Base-by-base conservation (phyloP, 2,113 vertebrate genomes). In the Seriola rivoliana region DNA sequence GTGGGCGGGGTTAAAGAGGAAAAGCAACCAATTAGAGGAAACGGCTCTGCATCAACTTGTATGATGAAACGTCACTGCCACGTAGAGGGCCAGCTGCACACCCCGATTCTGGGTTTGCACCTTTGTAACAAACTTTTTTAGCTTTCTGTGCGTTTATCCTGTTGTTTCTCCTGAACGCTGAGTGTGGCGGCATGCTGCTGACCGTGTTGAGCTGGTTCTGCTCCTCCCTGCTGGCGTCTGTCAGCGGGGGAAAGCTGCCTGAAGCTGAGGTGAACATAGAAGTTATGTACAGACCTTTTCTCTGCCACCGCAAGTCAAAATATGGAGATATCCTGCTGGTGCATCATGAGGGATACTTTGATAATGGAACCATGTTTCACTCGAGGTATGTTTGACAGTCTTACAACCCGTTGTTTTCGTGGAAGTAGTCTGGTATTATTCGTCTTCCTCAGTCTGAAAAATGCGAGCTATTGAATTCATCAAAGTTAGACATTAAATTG, bases 281-380 rank as follows among this genome's bases (percentile, higher is more conserved):
- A 54, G 96, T 97, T 21, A 88, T 97, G 79, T 94, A 97, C 78
- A 97, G 96, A 82, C 97, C 97, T 0, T 99, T 98, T 82, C 77
- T 98, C 82, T 99, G 97, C 90, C 96, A 95, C 64, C 93, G 97
- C 46, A 96, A 91, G 67, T 96, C 95, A 1, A 98, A 98, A 82
- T 95, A 96, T 58, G 97, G 97, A 36, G 97, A 98, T 70, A 88
- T 97, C 66, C 91, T 99, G 93, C 81, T 97, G 88, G 95, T 98
- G 4, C 97, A 98, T 71, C 97, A 97, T 5, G 95, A 97, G 17
- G 97, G 96, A 0, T 97, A 81, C 82, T 88, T 98, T 19, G 95
- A 97, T 85, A 96, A 99, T 1, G 97, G 97, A 6, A 95, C 97
- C 8, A 66, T 94, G 71, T 97, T 99, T 82, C 95, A 97, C 85